Conservation (phyloP, 2,888 invertebrate species). For the Mechanitis mazaeus region DNA sequence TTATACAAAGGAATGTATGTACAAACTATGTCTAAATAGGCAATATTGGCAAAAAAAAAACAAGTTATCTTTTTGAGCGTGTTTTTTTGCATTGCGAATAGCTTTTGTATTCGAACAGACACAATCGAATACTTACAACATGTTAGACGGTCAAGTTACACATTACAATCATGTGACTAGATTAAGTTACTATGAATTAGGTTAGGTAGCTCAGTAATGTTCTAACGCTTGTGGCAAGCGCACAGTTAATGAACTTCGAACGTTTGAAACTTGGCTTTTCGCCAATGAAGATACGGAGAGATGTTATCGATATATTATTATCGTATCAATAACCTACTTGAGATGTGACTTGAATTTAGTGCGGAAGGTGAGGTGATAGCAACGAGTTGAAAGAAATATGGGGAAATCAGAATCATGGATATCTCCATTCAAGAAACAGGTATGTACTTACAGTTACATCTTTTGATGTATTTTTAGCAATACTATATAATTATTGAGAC, state of each 20-base stretch:
- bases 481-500: no score
- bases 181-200: no score
- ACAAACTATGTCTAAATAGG: no score
- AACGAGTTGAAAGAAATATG: constrained; percentile 21
- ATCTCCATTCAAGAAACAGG: constrained; percentile 41
- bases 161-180: no score
- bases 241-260: not conserved
- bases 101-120: no score
- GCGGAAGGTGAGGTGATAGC: not conserved
- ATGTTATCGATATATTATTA: not conserved
- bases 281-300: constrained; percentile 2
- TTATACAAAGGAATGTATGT: no score
- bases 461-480: no score
- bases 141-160: no score
- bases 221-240: not conserved
- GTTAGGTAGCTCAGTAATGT: not conserved
- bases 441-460: constrained; percentile 14
- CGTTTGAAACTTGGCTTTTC: not conserved
- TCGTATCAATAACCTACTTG: not conserved
- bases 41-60: no score
- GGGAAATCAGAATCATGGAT: constrained; percentile 33
- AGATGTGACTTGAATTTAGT: not conserved
- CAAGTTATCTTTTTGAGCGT: no score
- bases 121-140: no score
- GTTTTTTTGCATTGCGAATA: no score